Evolutionary conservation across 2,113 vertebrate genomes (phyloP).

Genomic region (Lagenorhynchus albirostris): DNA sequence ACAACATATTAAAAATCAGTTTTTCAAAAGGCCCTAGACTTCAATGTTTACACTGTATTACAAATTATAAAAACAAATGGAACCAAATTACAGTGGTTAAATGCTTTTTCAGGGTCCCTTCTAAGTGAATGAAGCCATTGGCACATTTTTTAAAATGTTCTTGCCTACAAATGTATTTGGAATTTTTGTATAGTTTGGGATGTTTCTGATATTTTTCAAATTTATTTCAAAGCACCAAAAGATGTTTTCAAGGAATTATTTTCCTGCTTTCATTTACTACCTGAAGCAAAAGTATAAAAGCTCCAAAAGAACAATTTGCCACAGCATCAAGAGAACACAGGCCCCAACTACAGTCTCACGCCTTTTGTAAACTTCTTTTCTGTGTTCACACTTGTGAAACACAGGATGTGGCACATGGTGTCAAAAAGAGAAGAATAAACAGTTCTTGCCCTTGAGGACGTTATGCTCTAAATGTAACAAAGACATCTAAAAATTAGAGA

Average conservation of each 20-base stretch:
- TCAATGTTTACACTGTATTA: neutral
- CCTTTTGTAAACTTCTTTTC: neutral
- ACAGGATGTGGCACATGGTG: neutral
- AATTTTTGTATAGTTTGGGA: neutral
- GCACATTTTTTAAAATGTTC: neutral
- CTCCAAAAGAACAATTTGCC: neutral
- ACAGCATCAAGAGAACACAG: neutral
- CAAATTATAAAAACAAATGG: neutral
- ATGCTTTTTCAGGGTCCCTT: neutral
- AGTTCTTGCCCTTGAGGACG: neutral
- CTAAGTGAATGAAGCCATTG: neutral
- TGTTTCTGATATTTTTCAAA: neutral
- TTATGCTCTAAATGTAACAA: neutral
- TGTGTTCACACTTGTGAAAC: neutral
- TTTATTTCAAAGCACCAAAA: conserved; percentile 17
- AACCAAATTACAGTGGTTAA: neutral
- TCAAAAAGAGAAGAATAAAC: neutral
- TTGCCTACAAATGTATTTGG: neutral
- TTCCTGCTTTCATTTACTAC: neutral
- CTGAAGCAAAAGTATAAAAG: conserved; percentile 10
- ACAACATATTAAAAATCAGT: neutral
- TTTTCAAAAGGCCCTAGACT: neutral
- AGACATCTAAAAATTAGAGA: neutral
- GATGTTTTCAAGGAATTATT: neutral
- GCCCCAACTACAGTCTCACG: neutral